Base-by-base conservation (phyloP, 2,888 invertebrate genomes). In the Spodoptera picta region DNA sequence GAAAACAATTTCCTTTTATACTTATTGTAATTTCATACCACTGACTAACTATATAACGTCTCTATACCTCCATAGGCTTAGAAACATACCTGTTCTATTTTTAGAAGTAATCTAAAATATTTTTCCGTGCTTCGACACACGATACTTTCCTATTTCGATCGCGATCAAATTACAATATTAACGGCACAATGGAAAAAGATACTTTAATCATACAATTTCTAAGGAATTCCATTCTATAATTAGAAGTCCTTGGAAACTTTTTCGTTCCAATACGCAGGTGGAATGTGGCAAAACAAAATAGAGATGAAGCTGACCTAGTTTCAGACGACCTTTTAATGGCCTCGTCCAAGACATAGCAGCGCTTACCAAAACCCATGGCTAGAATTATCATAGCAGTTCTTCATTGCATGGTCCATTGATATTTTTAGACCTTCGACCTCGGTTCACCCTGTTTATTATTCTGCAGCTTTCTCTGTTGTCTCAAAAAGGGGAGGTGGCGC, bases 391-490 rank as follows among this genome's bases (percentile, higher is more conserved):
- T 60, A 73, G 69, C 75, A 75, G 65, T 75, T 67, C 65, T 65
- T 66, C 75, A 79, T 75, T 73, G 73, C 75, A 51, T 69, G 61
- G 65, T 76, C 75, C 74, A 75, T 76, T 73, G 70, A 71, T 86
- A 86, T 85, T 83, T 86, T 83, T 84, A 82, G 83, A 74, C 57
- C 60, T 60, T 42, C 69, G 83, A 60, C 86, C 86, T 84, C 81
- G 75, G 47, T 59, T 60, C 44, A 69, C 65, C 67, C 82, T 82
- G 74, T 47, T 87, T 87, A 60, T 65, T 77, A 87, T 87, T 84
- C 87, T 57, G 65, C 59, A 43, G 73, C 68, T 85, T 87, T 85
- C 85, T 79, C 81, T 79, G 81, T 84, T 81, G 82, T 85, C 67
- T 70, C 77, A 44, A 81, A 81, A 83, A 74, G 79, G 83, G 81